Percentiles rank a stretch among this genome's conserved stretches.
phyloP scores from a whole-genome alignment of 2,888 invertebrate species.

The Siphonodentalium dalli region DNA sequence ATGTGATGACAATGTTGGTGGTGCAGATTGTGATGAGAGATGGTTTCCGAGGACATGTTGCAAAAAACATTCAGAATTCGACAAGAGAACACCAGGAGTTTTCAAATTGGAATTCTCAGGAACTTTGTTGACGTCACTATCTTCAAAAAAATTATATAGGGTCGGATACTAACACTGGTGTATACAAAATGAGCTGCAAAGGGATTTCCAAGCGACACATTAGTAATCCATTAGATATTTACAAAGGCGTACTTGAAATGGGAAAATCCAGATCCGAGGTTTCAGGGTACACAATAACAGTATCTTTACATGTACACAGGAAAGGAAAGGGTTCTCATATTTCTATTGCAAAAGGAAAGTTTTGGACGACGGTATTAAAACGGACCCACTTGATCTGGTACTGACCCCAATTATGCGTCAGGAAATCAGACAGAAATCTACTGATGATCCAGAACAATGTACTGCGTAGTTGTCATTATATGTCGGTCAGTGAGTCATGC shows the following conservation, averaged over 20 bases:
- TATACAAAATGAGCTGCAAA: conserved; percentile 6
- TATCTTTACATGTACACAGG: not conserved
- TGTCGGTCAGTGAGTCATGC: no score
- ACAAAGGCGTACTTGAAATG: not conserved
- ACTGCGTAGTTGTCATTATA: no score
- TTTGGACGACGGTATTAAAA: conserved; percentile 1
- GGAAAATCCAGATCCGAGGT: not conserved
- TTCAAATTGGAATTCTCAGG: conserved; percentile 13
- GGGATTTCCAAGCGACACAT: conserved; percentile 1
- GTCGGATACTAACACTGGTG: not conserved
- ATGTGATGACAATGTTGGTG: conserved; percentile 3
- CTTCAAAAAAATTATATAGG: conserved; percentile 13
- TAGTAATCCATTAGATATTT: not conserved
- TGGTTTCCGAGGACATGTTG: conserved; percentile 13
- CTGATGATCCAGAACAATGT: no score
- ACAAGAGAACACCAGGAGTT: not conserved
- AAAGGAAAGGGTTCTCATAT: not conserved
- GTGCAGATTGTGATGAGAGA: not conserved
- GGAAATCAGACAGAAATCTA: no score
- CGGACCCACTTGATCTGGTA: not conserved
- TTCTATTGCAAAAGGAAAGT: conserved; percentile 3
- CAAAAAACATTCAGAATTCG: conserved; percentile 7
- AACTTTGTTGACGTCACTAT: conserved; percentile 8
- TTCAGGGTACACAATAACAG: conserved; percentile 4
- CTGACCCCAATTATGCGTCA: no score